These are phyloP conservation scores for Drosophila longiperda DNA, from an alignment of 2,888 invertebrate species.

Conservation along the genomic window DNA sequence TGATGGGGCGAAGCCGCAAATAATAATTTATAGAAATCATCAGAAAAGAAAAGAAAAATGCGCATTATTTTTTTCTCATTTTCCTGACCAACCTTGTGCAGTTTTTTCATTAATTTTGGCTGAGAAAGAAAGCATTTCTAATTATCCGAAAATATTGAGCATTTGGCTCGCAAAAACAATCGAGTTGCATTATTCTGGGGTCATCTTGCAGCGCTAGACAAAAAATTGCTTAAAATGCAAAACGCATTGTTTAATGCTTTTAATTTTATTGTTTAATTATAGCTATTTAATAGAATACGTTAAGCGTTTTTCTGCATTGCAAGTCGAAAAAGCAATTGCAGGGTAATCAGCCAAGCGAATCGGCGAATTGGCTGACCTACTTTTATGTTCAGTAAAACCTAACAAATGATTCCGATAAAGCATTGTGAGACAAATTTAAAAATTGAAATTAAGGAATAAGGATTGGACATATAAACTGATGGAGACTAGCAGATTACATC, in stretches of 20 bases:
- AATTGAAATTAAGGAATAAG: background rate
- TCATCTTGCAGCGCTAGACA: background rate
- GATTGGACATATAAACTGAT: background rate
- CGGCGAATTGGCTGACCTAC: background rate
- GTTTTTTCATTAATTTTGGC: background rate
- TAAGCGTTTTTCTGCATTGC: too few species aligned
- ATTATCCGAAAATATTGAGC: too few species aligned
- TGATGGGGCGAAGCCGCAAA: background rate
- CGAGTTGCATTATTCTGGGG: background rate
- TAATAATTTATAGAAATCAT: constrained; percentile 14
- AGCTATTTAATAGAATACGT: too few species aligned
- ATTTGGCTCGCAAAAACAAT: background rate
- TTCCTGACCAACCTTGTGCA: background rate
- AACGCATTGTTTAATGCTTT: too few species aligned
- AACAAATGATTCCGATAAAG: background rate
- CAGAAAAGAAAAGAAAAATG: background rate
- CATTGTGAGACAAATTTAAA: background rate
- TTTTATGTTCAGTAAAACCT: background rate
- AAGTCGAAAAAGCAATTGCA: background rate
- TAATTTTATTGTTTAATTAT: too few species aligned
- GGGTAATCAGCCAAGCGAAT: background rate
- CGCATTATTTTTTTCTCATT: background rate
- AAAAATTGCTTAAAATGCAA: background rate
- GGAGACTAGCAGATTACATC: constrained; percentile 1
- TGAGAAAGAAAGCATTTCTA: background rate